phyloP scores from a whole-genome alignment of 2,888 invertebrate genomes.

The Aethes cnicana region DNA sequence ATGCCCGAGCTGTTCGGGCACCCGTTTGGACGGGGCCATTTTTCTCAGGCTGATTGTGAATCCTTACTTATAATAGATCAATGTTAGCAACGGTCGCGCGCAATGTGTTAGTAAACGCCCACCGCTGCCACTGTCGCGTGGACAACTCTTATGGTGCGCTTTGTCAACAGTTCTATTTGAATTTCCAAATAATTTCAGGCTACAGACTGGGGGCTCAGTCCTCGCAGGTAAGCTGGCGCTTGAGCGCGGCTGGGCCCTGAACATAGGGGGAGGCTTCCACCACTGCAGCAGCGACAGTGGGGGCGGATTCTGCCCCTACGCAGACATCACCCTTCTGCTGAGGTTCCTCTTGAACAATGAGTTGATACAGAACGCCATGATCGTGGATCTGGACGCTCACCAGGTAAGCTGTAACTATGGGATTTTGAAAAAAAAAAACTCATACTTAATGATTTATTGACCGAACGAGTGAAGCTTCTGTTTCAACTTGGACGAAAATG shows the following conservation, averaged over 20 bases:
- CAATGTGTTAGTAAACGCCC: no score
- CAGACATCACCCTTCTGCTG: constrained; percentile 92
- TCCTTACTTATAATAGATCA: no score
- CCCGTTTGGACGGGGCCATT: no score
- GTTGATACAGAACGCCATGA: constrained; percentile 87
- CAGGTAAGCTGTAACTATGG: constrained; percentile 82
- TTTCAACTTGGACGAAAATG: no score
- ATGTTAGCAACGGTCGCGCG: no score
- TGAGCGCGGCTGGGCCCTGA: constrained; percentile 93
- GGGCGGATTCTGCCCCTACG: constrained; percentile 95
- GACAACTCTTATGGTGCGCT: no score
- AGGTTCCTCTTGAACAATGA: constrained; percentile 84
- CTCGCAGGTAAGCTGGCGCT: constrained; percentile 91
- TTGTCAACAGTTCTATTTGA: constrained; percentile 1
- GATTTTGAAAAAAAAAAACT: no score
- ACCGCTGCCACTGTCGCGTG: no score
- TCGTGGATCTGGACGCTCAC: constrained; percentile 95
- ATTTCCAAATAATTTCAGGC: constrained; percentile 59
- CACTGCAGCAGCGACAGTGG: constrained; percentile 90
- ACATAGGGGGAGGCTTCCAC: constrained; percentile 95
- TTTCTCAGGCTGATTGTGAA: no score
- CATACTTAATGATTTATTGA: no score
- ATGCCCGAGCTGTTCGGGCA: no score
- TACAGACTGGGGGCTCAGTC: constrained; percentile 92
- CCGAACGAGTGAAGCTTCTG: no score